Conservation (phyloP, 2,888 invertebrate genomes). For the Hirudinaria manillensis region DNA sequence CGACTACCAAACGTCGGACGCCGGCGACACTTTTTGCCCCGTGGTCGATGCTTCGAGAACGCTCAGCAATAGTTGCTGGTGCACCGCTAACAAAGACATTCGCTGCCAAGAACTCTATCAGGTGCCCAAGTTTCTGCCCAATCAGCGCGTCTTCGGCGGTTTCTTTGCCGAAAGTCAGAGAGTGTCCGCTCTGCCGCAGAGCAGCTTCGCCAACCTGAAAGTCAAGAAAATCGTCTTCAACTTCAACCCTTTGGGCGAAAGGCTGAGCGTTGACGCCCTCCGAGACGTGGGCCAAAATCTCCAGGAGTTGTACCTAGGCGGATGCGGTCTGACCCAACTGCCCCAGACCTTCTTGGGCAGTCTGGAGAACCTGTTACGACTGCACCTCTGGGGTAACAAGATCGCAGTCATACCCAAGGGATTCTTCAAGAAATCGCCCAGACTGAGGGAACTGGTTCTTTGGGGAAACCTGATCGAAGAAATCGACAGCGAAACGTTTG, state of each 20-base stretch:
- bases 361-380: conserved; percentile 31
- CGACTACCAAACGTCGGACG: neutral
- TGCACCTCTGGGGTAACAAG: conserved; percentile 40
- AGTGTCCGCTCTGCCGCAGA: conserved; percentile 34
- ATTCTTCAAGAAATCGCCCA: conserved; percentile 35
- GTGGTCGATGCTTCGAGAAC: neutral
- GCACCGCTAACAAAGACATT: conserved; percentile 29
- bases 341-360: conserved; percentile 33
- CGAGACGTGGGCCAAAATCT: conserved; percentile 37
- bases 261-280: conserved; percentile 35
- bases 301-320: conserved; percentile 37
- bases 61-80: conserved; percentile 11
- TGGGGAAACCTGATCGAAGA: conserved; percentile 39
- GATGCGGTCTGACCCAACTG: conserved; percentile 34
- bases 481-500: conserved; percentile 37
- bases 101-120: conserved; percentile 27
- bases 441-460: conserved; percentile 36
- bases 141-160: conserved; percentile 32
- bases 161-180: conserved; percentile 35
- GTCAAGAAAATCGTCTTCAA: conserved; percentile 36
- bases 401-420: conserved; percentile 35
- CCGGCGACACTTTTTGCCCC: neutral
- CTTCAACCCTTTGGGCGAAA: conserved; percentile 37
- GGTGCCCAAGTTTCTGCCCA: conserved; percentile 34
- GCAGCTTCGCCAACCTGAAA: conserved; percentile 36